A percentile compares a stretch with the other conserved stretches of the same genome.
phyloP scores from a whole-genome alignment of 2,113 vertebrate genomes.

The Nothoprocta perdicaria region DNA sequence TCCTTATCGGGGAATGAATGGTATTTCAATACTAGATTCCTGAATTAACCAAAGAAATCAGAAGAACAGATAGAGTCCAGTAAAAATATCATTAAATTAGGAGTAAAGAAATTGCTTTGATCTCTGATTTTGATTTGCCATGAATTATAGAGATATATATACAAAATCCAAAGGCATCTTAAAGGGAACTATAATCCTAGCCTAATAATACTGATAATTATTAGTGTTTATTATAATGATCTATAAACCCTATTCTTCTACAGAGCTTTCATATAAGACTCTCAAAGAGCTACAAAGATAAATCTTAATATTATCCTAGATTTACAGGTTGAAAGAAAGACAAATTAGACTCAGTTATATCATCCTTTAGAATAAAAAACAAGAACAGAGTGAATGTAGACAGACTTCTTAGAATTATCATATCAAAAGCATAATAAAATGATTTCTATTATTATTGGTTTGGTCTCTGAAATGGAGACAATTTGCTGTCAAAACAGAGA shows the following conservation, averaged over 20 bases:
- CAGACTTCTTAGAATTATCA: background rate
- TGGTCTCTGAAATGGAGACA: background rate
- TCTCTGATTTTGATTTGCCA: background rate
- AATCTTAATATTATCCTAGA: background rate
- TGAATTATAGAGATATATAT: background rate
- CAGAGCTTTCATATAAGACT: background rate
- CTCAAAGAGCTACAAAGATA: background rate
- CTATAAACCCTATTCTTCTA: background rate
- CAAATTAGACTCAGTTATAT: rapidly evolving
- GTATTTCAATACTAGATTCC: background rate
- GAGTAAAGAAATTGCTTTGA: background rate
- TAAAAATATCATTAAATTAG: background rate
- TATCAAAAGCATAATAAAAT: background rate
- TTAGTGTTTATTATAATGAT: background rate
- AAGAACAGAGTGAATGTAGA: background rate
- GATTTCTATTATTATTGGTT: background rate
- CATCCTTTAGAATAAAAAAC: background rate
- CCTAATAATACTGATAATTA: background rate
- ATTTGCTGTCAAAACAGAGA: background rate
- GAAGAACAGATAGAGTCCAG: background rate
- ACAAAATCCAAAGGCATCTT: background rate
- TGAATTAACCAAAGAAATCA: background rate
- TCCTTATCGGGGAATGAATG: background rate
- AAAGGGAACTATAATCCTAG: background rate
- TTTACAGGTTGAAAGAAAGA: background rate